Percentiles rank a stretch among this genome's conserved stretches.
Evolutionary conservation across 2,797 vertebrate genomes (phyloP).

Genomic region (Lithobates sylvaticus): DNA sequence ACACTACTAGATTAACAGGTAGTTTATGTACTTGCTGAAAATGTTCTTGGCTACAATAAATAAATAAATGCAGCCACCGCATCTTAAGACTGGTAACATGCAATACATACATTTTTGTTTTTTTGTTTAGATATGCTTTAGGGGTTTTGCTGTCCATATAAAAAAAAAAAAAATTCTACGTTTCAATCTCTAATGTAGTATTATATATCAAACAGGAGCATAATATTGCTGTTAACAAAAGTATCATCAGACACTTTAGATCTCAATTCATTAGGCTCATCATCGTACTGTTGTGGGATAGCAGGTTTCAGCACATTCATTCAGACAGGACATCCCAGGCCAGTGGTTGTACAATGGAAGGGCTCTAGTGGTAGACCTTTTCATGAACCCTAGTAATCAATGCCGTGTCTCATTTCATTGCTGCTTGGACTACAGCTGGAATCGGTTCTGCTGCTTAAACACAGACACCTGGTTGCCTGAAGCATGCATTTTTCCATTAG

Average conservation of each 20-base stretch:
- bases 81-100: no score
- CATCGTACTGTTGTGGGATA: not conserved
- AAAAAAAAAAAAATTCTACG: no score
- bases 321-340: not conserved
- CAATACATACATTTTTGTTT: no score
- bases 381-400: slow-evolving; percentile 15
- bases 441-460: slow-evolving; percentile 12
- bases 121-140: no score
- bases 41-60: no score
- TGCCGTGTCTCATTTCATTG: slow-evolving; percentile 25
- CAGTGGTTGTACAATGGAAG: not conserved
- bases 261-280: not conserved
- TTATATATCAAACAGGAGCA: not conserved
- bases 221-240: not conserved
- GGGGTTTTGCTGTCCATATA: no score
- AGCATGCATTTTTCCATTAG: slow-evolving; percentile 37
- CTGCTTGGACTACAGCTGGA: not conserved
- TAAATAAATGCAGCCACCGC: no score
- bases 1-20: no score
- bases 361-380: slow-evolving; percentile 11
- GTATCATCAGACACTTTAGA: not conserved
- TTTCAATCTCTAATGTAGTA: no score
- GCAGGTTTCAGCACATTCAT: not conserved
- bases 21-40: no score
- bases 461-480: slow-evolving; percentile 22